Base-by-base conservation (phyloP, 2,888 invertebrate species). In the Apotomis betuletana region DNA sequence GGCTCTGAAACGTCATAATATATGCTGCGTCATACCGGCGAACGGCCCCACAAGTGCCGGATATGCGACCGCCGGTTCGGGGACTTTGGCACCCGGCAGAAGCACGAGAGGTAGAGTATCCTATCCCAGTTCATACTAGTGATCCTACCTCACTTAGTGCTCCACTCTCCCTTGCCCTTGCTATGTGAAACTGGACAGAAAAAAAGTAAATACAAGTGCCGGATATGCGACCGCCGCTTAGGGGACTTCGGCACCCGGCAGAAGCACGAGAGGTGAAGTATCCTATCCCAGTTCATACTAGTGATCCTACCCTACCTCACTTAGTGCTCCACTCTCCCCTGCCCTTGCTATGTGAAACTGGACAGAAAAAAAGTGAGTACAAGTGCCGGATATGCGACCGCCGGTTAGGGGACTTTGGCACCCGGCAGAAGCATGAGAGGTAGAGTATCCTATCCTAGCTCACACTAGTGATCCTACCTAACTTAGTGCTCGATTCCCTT, bases 191-290 rank as follows among this genome's bases (percentile, higher is more conserved):
- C 15, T 15, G 15, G 15, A 15, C 92, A 92, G 74, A 92, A 91
- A 90, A 46, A 87, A 89, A 69, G 80, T 83, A 12, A 90, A 90
- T 0, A 91, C 83, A 85, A 89, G 78, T 92, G 92, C 71, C 82
- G 89, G 27, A 86, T 91, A 46, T 92, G 92, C 75, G 92, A 92
- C 76, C 80, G 92, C 0, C 87, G 90, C 52, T 92, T 92, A 77
- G 90, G 91, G 0, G 92, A 92, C 86, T 92, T 90, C 77, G 92
- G 92, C 77, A 90, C 89, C 73, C 81, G 92, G 51, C 91, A 92
- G 84, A 92, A 92, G 70, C 92, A 92, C 73, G 92, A 92, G 27
- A 27, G 27, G 27, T 27, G 27, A 27, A 27, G 27, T 27, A 27
- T 27, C 2, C 1, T 27, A 27, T 27, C 27, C 27, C 27, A 27